Base-by-base conservation (phyloP, 2,113 vertebrate genomes). In the Taxidea taxus region DNA sequence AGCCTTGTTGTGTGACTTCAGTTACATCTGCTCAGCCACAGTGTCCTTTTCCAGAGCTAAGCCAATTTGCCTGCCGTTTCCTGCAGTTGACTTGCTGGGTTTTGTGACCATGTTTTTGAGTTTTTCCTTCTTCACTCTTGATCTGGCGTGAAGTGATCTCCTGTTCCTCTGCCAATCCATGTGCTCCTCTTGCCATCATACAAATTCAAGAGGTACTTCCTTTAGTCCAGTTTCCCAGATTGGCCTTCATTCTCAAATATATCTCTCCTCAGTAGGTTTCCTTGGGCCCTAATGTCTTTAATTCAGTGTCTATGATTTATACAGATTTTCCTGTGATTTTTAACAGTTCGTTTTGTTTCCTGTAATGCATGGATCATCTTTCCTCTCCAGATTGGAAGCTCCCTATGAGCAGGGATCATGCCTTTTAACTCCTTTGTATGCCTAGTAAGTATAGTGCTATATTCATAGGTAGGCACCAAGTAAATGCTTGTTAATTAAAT, bases 401-500 rank as follows among this genome's bases (percentile, higher is more conserved):
- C 89, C 47, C 4, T 86, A 42, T 27, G 60, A 96, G 34, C 49
- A 97, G 80, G 68, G 49, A 84, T 91, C 54, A 4, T 87, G 6
- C 75, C 54, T 91, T 89, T 9, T 95, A 85, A 75, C 23, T 75
- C 60, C 86, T 91, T 80, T 90, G 72, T 93, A 93, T 97, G 89
- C 90, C 95, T 93, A 18, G 49, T 87, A 96, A 25, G 68, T 87
- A 91, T 81, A 96, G 80, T 96, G 97, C 96, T 96, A 39, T 97
- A 51, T 97, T 87, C 94, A 98, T 96, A 88, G 60, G 81, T 92
- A 90, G 97, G 94, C 56, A 0, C 70, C 78, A 37, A 88, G 83
- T 94, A 97, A 96, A 96, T 92, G 81, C 70, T 97, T 95, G 62
- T 94, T 96, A 94, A 97, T 97, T 96, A 97, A 97, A 97, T 97